Base-by-base conservation (phyloP, 2,797 vertebrate species). In the Brachymystax lenok region DNA sequence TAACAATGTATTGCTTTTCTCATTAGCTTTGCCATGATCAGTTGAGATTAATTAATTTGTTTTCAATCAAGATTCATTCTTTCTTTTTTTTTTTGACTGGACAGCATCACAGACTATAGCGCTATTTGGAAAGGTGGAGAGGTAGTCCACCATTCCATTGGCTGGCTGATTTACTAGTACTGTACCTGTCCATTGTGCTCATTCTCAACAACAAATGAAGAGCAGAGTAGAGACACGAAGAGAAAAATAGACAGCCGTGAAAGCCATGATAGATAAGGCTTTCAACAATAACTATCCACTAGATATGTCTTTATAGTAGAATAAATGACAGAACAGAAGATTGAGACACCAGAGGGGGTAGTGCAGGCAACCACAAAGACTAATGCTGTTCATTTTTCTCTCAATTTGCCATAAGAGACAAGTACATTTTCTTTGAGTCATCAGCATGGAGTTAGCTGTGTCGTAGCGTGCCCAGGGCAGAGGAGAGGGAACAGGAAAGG, bases 361-460 rank as follows among this genome's bases (percentile, higher is more conserved):
- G 6, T 19, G 73, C 67, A 69, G 28, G 30, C 51, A 68, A 59
- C 75, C 66, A 30, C 69, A 30, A 63, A 64, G 19, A 70, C 71
- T 76, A 63, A 66, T 66, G 67, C 67, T 30, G 27, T 66, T 80
- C 33, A 74, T 67, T 80, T 76, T 52, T 59, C 73, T 80, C 46
- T 40, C 69, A 46, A 64, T 82, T 81, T 80, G 40, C 27, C 3
- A 78, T 81, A 81, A 74, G 80, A 83, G 74, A 82, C 3, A 24
- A 83, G 71, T 78, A 75, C 56, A 68, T 90, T 88, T 86, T 84
- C 80, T 83, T 86, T 85, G 85, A 82, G 80, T 89, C 76, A 84
- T 86, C 81, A 88, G 86, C 88, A 87, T 92, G 88, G 82, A 88
- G 90, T 85, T 83, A 88, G 90, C 86, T 83, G 84, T 84, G 88